Conservation (phyloP, 2,888 invertebrate genomes). For the Hesperia comma region DNA sequence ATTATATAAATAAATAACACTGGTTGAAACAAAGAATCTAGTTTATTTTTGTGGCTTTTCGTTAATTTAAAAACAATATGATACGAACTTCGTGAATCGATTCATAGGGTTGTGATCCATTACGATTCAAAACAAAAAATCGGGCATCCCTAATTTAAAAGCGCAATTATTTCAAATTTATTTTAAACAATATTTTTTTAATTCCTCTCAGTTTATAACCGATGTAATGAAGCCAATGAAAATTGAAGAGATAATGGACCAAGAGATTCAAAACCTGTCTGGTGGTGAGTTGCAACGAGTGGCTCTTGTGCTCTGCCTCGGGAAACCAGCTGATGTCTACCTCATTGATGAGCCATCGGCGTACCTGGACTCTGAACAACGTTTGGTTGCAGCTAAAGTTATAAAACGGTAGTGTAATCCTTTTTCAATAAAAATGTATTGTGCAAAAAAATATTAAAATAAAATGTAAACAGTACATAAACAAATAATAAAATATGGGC, state of each 20-base stretch:
- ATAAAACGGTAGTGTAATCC: conserved; percentile 91
- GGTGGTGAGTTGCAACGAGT: conserved; percentile 99
- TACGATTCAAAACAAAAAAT: too few relatives aligned
- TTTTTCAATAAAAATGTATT: too few relatives aligned
- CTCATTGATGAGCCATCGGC: conserved; percentile 99
- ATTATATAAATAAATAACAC: too few relatives aligned
- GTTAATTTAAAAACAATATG: too few relatives aligned
- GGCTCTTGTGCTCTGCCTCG: conserved; percentile 97
- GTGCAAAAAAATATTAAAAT: too few relatives aligned
- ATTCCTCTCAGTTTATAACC: conserved; percentile 91
- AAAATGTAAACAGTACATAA: too few relatives aligned
- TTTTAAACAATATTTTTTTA: conserved; percentile 22
- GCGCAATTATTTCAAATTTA: neutral
- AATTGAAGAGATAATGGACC: conserved; percentile 98
- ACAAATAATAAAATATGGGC: too few relatives aligned
- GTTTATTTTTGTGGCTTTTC: too few relatives aligned
- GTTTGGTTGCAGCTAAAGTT: conserved; percentile 99
- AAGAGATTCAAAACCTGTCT: conserved; percentile 98
- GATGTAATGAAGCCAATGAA: conserved; percentile 99
- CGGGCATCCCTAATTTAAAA: too few relatives aligned
- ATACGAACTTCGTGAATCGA: too few relatives aligned
- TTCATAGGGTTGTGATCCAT: too few relatives aligned
- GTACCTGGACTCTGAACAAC: conserved; percentile 99
- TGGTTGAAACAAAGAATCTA: too few relatives aligned
- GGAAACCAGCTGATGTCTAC: conserved; percentile 99